Evolutionary conservation across 2,113 vertebrate genomes (phyloP), one percentile per base, ranked within the genome.

Genomic region (Oncorhynchus gorbuscha): DNA sequence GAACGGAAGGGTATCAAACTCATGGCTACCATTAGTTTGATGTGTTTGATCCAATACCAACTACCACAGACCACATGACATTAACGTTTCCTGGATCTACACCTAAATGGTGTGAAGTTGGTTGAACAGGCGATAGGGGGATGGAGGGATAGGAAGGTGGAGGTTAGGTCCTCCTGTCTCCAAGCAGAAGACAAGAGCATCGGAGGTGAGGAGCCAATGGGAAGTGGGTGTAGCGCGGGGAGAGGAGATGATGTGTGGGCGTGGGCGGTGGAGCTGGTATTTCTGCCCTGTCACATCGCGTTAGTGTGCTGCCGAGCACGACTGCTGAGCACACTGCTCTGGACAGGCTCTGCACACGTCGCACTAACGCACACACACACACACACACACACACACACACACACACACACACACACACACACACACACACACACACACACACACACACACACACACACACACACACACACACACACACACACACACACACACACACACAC

Each of bases 281-380:
- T 92, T 92, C 91, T 91, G 84, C 84, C 86, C 88, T 92, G 92
- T 92, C 92, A 92, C 90, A 92, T 92, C 78, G 77, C 55, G 89
- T 93, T 92, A 93, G 90, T 84, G 88, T 88, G 86, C 89, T 92
- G 79, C 89, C 75, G 59, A 89, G 86, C 87, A 87, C 82, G 76
- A 89, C 86, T 88, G 86, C 88, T 87, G 87, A 89, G 87, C 84
- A 75, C 88, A 90, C 87, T 82, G 83, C 86, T 85, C 79, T 79
- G 88, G 87, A 90, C 83, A 89, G 86, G 80, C 82, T 78, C 39
- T 75, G 76, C 74, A 76, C 88, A 62, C 55, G 5, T 74, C 51
- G 12, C 24, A 35, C 22, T 76, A 68, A 74, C 78, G 80, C 73
- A 71, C 61, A 77, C 61, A 45, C n/a, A n/a, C n/a, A n/a, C n/a